A percentile compares a stretch with the other conserved stretches of the same genome.
phyloP scores from a whole-genome alignment of 35 echinoderm and acorn worm species.

The Ptychodera flava region DNA sequence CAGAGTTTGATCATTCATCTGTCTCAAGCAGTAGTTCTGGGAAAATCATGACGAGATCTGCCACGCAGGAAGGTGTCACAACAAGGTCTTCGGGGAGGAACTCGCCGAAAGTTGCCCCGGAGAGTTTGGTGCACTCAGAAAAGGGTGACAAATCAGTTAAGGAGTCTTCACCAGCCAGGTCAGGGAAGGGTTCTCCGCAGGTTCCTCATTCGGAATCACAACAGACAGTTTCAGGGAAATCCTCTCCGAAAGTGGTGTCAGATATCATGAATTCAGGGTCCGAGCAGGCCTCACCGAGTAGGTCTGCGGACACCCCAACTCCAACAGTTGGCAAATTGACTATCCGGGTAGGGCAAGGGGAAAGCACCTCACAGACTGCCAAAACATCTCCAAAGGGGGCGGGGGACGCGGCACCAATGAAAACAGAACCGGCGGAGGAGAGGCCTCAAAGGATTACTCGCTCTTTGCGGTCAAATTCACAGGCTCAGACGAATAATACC shows the following conservation, averaged over 20 bases:
- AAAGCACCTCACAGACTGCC: background rate
- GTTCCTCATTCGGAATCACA: conserved; percentile 25
- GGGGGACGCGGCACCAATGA: conserved; percentile 12
- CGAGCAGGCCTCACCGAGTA: background rate
- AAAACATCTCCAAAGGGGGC: conserved; percentile 1
- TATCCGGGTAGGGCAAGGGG: background rate
- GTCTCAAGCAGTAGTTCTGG: background rate
- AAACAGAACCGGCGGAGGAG: conserved; percentile 5
- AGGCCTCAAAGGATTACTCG: conserved; percentile 40
- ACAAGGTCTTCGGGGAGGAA: background rate
- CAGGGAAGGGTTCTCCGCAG: background rate
- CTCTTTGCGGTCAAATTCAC: conserved; percentile 82
- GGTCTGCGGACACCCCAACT: background rate
- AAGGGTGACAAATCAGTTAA: conserved; percentile 14
- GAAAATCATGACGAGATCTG: background rate
- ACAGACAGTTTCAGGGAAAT: conserved; percentile 19
- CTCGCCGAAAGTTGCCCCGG: background rate
- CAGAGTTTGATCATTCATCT: conserved; percentile 42
- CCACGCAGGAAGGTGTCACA: background rate
- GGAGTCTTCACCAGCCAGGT: background rate
- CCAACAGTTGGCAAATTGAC: background rate
- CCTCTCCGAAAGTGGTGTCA: background rate
- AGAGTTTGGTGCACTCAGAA: background rate
- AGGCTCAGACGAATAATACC: conserved; percentile 22
- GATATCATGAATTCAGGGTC: background rate